phyloP scores from a whole-genome alignment of 1,140 invertebrate species.

The Bombus sibiricus region DNA sequence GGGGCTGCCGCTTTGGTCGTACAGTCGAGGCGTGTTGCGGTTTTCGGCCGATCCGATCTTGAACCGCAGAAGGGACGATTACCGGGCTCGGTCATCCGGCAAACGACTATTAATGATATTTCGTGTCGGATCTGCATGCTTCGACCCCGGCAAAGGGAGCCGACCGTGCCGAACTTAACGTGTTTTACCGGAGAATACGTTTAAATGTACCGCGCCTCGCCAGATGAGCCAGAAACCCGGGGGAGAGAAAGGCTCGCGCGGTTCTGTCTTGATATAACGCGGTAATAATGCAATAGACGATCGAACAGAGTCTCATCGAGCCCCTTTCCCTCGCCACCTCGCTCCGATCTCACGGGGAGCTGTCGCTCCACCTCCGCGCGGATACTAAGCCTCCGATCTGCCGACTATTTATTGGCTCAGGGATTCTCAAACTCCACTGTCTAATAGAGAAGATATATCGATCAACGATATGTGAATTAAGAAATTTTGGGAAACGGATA shows the following conservation, averaged over 20 bases:
- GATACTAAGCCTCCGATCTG: conserved; percentile 36
- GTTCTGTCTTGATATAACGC: conserved; percentile 60
- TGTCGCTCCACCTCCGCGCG: conserved; percentile 49
- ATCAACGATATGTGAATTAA: no score
- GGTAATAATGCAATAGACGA: conserved; percentile 64
- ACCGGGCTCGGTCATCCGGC: conserved; percentile 79
- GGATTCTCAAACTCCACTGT: conserved; percentile 52
- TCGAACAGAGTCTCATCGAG: conserved; percentile 51
- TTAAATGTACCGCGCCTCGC: conserved; percentile 17
- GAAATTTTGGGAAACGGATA: no score
- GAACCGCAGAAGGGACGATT: conserved; percentile 76
- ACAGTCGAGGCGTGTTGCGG: conserved; percentile 70
- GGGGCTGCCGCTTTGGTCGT: conserved; percentile 21
- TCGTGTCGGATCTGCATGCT: conserved; percentile 79
- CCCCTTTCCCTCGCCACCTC: not conserved
- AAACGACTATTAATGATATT: conserved; percentile 82
- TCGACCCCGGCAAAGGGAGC: conserved; percentile 65
- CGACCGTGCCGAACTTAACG: conserved; percentile 64
- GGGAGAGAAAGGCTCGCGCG: conserved; percentile 36
- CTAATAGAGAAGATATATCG: not conserved
- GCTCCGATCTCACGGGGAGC: conserved; percentile 16
- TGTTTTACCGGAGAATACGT: conserved; percentile 48
- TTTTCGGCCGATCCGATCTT: conserved; percentile 72
- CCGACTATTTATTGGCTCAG: conserved; percentile 56
- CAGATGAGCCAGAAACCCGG: conserved; percentile 26